Evolutionary conservation across 1,140 invertebrate species (phyloP).

Genomic region (Reticulitermes speratus): DNA sequence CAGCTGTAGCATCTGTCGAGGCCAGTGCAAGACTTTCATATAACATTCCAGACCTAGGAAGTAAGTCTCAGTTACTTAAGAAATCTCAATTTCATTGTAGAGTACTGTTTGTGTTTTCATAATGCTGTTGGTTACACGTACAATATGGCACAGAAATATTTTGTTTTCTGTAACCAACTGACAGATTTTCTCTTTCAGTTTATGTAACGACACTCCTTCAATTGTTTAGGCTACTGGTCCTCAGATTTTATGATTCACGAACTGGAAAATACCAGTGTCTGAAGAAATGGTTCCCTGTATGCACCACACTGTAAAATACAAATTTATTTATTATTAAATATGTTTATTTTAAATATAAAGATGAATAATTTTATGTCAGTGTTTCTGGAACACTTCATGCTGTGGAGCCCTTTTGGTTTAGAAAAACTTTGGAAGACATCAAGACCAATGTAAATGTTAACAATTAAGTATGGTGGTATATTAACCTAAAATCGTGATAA

Average conservation of each 20-base stretch:
- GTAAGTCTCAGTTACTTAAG: slow-evolving; percentile 36
- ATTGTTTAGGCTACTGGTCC: neutral
- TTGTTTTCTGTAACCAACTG: too few relatives aligned
- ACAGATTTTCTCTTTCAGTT: neutral
- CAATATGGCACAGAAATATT: neutral
- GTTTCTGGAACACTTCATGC: too few relatives aligned
- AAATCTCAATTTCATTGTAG: too few relatives aligned
- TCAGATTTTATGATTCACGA: neutral
- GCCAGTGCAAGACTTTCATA: slow-evolving; percentile 58
- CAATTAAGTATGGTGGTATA: too few relatives aligned
- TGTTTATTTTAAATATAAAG: too few relatives aligned
- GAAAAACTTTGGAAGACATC: too few relatives aligned
- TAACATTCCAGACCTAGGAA: slow-evolving; percentile 53
- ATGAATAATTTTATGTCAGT: too few relatives aligned
- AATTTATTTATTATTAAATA: too few relatives aligned
- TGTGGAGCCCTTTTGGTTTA: too few relatives aligned
- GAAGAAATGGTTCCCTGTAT: neutral
- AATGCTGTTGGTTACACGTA: neutral
- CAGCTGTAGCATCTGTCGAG: slow-evolving; percentile 60
- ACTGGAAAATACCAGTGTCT: neutral
- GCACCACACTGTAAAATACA: too few relatives aligned
- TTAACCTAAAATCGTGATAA: too few relatives aligned
- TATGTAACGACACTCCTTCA: neutral
- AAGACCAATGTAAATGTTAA: too few relatives aligned
- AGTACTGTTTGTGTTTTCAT: neutral